Percentiles rank a stretch among this genome's conserved stretches.
These are phyloP conservation scores for Acropternis orthonyx DNA, from an alignment of 2,797 vertebrate species.

Conservation along the genomic window DNA sequence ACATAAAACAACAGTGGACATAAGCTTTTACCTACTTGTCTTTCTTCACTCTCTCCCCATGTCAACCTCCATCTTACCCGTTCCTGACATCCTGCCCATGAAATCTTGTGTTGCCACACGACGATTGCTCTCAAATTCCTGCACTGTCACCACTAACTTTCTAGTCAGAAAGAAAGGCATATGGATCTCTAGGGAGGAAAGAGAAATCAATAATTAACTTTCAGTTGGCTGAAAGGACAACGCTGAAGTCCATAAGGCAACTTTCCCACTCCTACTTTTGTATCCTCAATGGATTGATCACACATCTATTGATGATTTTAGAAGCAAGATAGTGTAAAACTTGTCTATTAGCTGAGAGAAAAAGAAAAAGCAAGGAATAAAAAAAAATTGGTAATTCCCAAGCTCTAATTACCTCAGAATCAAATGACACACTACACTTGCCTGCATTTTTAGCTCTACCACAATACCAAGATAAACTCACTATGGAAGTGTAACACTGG, in stretches of 20 bases:
- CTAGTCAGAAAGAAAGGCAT: neutral
- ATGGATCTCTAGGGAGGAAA: neutral
- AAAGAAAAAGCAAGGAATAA: neutral
- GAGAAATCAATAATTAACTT: slow-evolving; percentile 55
- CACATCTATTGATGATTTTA: neutral
- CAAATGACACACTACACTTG: neutral
- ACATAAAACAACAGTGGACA: neutral
- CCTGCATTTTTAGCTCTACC: neutral
- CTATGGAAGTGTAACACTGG: neutral
- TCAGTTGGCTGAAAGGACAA: neutral
- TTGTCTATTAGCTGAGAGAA: neutral
- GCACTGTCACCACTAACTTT: slow-evolving; percentile 16
- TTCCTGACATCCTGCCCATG: neutral
- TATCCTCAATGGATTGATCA: neutral
- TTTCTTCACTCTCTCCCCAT: neutral
- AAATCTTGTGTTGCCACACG: neutral
- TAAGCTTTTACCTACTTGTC: neutral
- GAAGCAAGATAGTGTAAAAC: neutral
- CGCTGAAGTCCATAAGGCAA: slow-evolving; percentile 27
- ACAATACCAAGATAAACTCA: neutral
- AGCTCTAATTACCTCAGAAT: neutral
- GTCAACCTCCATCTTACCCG: neutral
- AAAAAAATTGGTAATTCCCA: neutral
- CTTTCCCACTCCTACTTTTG: neutral
- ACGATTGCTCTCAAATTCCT: neutral